These are phyloP conservation scores for Crotalus horridus DNA, from an alignment of 2,113 vertebrate genomes.

Conservation along the genomic window DNA sequence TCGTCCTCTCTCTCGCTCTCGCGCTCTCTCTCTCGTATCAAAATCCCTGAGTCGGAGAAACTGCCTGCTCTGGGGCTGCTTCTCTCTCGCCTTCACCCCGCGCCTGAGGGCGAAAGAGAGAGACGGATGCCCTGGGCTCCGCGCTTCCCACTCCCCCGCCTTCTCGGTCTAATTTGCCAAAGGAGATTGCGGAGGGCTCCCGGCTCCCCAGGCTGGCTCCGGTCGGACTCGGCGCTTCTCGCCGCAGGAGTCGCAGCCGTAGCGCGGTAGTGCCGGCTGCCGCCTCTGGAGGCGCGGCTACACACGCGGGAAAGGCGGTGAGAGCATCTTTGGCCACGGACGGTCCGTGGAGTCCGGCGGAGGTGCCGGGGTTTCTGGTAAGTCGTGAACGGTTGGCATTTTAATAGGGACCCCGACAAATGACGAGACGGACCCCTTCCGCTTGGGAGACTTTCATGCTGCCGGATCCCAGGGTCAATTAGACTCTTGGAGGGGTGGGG, in stretches of 20 bases:
- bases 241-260: background rate
- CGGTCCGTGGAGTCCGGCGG: background rate
- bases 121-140: background rate
- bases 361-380: background rate
- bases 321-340: background rate
- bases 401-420: background rate
- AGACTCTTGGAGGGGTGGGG: too few relatives aligned
- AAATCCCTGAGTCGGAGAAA: background rate
- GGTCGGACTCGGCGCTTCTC: background rate
- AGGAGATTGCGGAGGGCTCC: background rate
- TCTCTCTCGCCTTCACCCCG: background rate
- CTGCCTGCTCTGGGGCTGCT: background rate
- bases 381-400: background rate
- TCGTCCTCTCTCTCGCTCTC: background rate
- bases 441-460: background rate
- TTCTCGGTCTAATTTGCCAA: background rate
- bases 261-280: background rate
- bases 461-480: background rate
- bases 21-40: background rate
- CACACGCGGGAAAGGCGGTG: background rate
- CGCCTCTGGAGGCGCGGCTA: background rate
- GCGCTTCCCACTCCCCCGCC: background rate
- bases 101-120: background rate
- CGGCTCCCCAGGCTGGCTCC: background rate
- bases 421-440: background rate